Percentiles rank a stretch among this genome's conserved stretches.
These are phyloP conservation scores for Halcyon badia DNA, from an alignment of 2,797 vertebrate species.

Conservation along the genomic window DNA sequence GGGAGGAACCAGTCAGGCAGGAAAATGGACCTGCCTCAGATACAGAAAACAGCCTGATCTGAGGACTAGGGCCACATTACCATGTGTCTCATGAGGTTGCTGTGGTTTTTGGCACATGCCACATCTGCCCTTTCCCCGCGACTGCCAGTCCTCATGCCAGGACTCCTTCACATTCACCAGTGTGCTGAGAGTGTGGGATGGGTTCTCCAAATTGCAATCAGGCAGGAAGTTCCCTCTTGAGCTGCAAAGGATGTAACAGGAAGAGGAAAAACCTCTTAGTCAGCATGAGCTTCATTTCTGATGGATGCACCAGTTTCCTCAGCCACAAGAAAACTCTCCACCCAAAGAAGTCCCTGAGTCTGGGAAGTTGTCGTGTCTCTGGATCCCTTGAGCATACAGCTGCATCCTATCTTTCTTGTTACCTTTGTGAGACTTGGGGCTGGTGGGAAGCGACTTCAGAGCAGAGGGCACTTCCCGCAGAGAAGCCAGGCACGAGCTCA, in stretches of 20 bases:
- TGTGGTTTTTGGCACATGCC: background rate
- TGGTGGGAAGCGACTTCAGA: background rate
- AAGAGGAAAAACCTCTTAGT: conserved; percentile 59
- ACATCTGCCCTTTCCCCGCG: background rate
- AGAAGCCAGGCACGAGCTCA: accelerated
- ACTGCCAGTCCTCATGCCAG: background rate
- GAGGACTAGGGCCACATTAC: background rate
- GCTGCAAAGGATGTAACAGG: conserved; percentile 28
- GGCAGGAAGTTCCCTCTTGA: conserved; percentile 54
- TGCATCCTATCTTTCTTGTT: conserved; percentile 35
- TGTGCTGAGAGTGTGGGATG: background rate
- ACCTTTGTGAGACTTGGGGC: background rate
- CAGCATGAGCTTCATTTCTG: conserved; percentile 39
- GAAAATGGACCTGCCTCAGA: background rate
- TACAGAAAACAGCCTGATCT: background rate
- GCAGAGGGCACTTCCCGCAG: accelerated
- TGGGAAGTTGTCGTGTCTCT: background rate
- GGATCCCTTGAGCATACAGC: conserved; percentile 14
- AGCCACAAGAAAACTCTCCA: conserved; percentile 18
- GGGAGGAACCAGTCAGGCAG: background rate
- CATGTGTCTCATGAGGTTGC: background rate
- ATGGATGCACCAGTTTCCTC: conserved; percentile 59
- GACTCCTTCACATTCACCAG: background rate
- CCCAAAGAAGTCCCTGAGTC: background rate
- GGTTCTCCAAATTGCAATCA: background rate